phyloP scores from a whole-genome alignment of 2,797 vertebrate species.

The Micrastur ruficollis region DNA sequence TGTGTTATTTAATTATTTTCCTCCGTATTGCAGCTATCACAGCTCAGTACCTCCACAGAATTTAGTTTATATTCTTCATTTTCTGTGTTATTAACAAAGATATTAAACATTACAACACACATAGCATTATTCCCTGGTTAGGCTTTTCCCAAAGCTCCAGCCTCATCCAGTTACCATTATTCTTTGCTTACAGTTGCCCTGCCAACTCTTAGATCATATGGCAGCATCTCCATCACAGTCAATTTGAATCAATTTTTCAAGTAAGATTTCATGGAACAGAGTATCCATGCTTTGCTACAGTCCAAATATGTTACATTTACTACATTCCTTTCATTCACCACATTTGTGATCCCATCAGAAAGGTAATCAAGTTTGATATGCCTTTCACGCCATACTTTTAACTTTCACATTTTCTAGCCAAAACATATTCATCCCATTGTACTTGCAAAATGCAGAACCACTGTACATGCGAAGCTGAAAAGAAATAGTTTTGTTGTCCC shows the following conservation, averaged over 20 bases:
- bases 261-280: background rate
- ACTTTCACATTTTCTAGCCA: background rate
- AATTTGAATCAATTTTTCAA: conserved; percentile 22
- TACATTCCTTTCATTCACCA: background rate
- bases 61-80: background rate
- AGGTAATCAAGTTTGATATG: background rate
- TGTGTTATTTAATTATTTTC: background rate
- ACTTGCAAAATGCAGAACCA: background rate
- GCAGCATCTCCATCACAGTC: background rate
- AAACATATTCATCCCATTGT: background rate
- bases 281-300: background rate
- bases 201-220: background rate
- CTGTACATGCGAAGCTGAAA: background rate
- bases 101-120: background rate
- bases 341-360: background rate
- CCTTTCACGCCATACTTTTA: background rate
- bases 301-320: background rate
- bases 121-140: background rate
- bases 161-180: background rate
- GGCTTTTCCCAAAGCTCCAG: background rate
- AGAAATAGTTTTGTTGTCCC: background rate
- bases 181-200: background rate
- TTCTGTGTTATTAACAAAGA: conserved; percentile 17
- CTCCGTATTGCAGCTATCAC: background rate
- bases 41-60: background rate